Percentiles rank a stretch among this genome's conserved stretches.
phyloP scores from a whole-genome alignment of 2,113 vertebrate species.

The Vombatus ursinus region DNA sequence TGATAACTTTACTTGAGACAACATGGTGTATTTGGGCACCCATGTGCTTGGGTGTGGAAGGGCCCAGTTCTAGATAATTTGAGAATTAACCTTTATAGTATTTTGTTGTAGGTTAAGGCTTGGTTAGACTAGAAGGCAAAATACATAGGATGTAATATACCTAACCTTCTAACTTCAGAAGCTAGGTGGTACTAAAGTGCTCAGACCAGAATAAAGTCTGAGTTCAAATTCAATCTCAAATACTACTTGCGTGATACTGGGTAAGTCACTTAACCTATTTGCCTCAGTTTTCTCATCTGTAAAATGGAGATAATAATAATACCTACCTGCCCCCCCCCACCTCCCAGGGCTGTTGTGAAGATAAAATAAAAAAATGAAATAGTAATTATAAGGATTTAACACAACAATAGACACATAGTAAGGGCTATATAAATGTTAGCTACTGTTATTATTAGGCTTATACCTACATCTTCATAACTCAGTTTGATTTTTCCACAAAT shows the following conservation, averaged over 20 bases:
- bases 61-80: neutral
- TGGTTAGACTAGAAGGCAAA: neutral
- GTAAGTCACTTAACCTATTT: no score
- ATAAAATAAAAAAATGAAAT: neutral
- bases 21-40: no score
- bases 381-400: neutral
- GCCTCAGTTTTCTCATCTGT: neutral
- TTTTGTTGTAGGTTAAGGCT: neutral
- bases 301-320: neutral
- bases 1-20: neutral
- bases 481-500: no score
- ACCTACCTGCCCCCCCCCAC: neutral
- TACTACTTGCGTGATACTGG: neutral
- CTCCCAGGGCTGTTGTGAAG: neutral
- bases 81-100: neutral
- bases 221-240: neutral
- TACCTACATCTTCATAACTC: no score
- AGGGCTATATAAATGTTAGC: no score
- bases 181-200: neutral
- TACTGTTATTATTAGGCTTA: no score
- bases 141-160: neutral
- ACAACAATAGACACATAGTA: no score
- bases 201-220: neutral
- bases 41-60: neutral
- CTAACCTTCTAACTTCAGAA: neutral